Percentiles rank a stretch among this genome's conserved stretches.
These are phyloP conservation scores for Taphrorychus bicolor DNA, from an alignment of 2,888 invertebrate genomes.

Conservation along the genomic window DNA sequence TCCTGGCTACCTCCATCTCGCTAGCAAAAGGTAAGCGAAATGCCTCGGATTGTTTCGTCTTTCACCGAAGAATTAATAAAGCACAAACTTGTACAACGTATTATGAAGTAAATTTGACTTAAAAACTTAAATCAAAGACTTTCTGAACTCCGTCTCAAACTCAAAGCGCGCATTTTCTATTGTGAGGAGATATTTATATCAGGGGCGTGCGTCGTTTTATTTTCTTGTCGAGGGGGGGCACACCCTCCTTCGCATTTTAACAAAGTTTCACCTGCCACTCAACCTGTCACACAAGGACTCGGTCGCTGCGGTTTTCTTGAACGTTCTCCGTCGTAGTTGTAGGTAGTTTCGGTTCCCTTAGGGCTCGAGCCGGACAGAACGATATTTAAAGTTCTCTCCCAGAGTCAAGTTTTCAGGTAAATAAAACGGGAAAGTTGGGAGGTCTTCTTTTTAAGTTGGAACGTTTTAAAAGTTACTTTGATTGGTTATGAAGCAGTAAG, in stretches of 20 bases:
- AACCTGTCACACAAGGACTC: conserved; percentile 38
- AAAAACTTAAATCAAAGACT: too few species aligned
- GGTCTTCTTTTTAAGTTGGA: neutral
- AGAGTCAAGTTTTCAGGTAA: conserved; percentile 34
- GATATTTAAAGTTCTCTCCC: conserved; percentile 36
- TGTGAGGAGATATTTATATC: conserved; percentile 8
- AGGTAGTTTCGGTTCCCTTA: conserved; percentile 36
- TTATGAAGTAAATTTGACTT: too few species aligned
- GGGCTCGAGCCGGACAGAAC: conserved; percentile 31
- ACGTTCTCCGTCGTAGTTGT: conserved; percentile 34
- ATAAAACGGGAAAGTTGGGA: conserved; percentile 21
- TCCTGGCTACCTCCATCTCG: conserved; percentile 44
- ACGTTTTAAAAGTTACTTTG: neutral
- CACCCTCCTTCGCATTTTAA: conserved; percentile 25
- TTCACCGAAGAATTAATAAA: neutral
- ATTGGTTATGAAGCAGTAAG: neutral
- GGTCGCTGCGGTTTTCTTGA: conserved; percentile 39
- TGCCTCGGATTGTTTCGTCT: conserved; percentile 9
- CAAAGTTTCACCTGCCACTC: conserved; percentile 40
- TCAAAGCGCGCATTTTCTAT: neutral
- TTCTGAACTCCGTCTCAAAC: neutral
- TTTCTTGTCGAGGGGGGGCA: conserved; percentile 2
- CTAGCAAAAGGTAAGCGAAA: conserved; percentile 47
- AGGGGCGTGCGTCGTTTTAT: too few species aligned
- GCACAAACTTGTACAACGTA: too few species aligned